Percentiles rank a stretch among this genome's conserved stretches.
phyloP scores from a whole-genome alignment of 2,888 invertebrate genomes.

The Melipona beecheii region DNA sequence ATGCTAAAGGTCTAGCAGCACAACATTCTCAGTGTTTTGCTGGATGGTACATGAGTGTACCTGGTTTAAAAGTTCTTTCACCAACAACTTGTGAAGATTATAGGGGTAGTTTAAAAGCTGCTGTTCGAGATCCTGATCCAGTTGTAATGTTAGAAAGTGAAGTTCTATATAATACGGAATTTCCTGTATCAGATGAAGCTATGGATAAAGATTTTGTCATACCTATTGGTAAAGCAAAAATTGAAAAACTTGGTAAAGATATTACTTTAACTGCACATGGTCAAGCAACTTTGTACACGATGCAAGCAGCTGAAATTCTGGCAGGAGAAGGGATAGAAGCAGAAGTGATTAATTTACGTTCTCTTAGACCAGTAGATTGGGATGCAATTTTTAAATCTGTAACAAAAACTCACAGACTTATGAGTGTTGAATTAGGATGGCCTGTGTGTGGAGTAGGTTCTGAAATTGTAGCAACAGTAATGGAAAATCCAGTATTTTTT shows the following conservation, averaged over 20 bases:
- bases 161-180: slow-evolving; percentile 86
- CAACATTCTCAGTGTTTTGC: slow-evolving; percentile 89
- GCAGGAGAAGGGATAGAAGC: slow-evolving; percentile 84
- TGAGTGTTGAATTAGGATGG: slow-evolving; percentile 89
- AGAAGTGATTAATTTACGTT: slow-evolving; percentile 87
- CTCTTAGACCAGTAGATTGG: slow-evolving; percentile 86
- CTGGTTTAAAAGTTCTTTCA: slow-evolving; percentile 87
- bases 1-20: slow-evolving; percentile 87
- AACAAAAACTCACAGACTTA: slow-evolving; percentile 87
- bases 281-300: slow-evolving; percentile 62
- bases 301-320: slow-evolving; percentile 68
- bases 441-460: slow-evolving; percentile 86
- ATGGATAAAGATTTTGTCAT: slow-evolving; percentile 69
- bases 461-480: slow-evolving; percentile 70
- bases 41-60: slow-evolving; percentile 88
- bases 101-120: slow-evolving; percentile 87
- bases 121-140: slow-evolving; percentile 88
- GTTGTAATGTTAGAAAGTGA: slow-evolving; percentile 88
- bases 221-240: slow-evolving; percentile 73
- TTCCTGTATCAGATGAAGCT: slow-evolving; percentile 82
- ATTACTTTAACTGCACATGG: slow-evolving; percentile 69
- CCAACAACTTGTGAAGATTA: slow-evolving; percentile 87
- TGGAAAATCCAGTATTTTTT: slow-evolving; percentile 74
- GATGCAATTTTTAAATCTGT: slow-evolving; percentile 84
- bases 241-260: slow-evolving; percentile 70